Conservation (phyloP, 1,140 invertebrate species). For the Charaxes varanes region DNA sequence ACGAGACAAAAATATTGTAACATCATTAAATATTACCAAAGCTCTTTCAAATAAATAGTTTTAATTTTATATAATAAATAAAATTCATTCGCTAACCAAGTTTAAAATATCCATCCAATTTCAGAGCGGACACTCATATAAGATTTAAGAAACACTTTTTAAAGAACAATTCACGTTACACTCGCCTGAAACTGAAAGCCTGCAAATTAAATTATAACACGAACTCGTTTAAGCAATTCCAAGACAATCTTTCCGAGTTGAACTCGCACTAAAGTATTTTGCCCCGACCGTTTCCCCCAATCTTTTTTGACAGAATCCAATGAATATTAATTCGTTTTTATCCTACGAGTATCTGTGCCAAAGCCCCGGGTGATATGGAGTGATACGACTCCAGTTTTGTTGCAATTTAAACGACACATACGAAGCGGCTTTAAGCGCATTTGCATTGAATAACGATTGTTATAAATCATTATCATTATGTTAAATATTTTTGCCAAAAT, state of each 20-base stretch:
- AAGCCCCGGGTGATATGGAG: conserved; percentile 7
- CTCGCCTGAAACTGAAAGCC: conserved; percentile 6
- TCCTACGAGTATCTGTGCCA: conserved; percentile 13
- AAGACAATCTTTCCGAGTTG: conserved; percentile 11
- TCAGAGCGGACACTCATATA: no score
- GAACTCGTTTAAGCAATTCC: conserved; percentile 13
- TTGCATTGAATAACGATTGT: background rate
- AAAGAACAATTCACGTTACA: conserved; percentile 6
- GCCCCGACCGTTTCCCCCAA: conserved; percentile 14
- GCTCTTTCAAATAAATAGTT: no score
- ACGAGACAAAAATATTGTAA: no score
- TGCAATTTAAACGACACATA: no score
- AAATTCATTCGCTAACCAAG: no score
- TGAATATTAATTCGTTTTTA: conserved; percentile 26
- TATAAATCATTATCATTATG: no score
- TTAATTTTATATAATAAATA: no score
- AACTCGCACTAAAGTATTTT: conserved; percentile 17
- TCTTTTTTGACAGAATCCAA: conserved; percentile 23
- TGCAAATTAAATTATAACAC: conserved; percentile 16
- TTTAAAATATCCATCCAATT: no score
- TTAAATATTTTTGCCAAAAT: no score
- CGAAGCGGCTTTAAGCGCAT: background rate
- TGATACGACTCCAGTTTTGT: no score
- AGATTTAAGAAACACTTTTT: background rate
- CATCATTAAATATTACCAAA: no score